Conservation (phyloP, 2,888 invertebrate species). For the Tipula confusa region DNA sequence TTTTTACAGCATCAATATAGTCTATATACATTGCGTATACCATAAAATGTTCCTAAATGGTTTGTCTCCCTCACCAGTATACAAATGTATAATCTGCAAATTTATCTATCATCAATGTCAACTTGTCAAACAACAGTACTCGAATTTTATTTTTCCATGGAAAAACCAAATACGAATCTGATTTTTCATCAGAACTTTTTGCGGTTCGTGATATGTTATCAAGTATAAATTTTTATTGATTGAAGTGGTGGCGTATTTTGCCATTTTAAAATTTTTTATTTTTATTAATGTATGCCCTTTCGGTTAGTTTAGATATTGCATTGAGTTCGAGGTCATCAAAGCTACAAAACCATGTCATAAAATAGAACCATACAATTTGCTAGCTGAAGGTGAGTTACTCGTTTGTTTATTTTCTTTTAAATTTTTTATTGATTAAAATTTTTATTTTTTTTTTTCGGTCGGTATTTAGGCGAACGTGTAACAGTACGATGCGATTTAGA, state of each 20-base stretch:
- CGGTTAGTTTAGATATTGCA: slow-evolving; percentile 71
- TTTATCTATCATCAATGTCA: not conserved
- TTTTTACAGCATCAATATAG: no score
- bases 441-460: no score
- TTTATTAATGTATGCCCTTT: slow-evolving; percentile 33
- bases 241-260: not conserved
- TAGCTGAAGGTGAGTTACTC: slow-evolving; percentile 64
- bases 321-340: slow-evolving; percentile 77
- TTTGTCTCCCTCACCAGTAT: not conserved
- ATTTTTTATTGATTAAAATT: not conserved
- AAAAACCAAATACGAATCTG: not conserved
- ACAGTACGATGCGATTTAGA: slow-evolving; percentile 80
- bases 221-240: not conserved
- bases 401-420: not conserved
- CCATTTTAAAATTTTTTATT: not conserved
- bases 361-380: slow-evolving; percentile 64
- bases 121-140: not conserved
- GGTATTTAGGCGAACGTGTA: slow-evolving; percentile 64
- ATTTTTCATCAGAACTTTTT: not conserved
- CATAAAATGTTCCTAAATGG: not conserved
- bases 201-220: not conserved
- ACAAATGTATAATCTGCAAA: not conserved
- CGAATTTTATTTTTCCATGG: not conserved
- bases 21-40: not conserved
- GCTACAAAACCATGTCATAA: slow-evolving; percentile 76